Evolutionary conservation across 2,113 vertebrate species (phyloP).

Genomic region (Spea multiplicata): DNA sequence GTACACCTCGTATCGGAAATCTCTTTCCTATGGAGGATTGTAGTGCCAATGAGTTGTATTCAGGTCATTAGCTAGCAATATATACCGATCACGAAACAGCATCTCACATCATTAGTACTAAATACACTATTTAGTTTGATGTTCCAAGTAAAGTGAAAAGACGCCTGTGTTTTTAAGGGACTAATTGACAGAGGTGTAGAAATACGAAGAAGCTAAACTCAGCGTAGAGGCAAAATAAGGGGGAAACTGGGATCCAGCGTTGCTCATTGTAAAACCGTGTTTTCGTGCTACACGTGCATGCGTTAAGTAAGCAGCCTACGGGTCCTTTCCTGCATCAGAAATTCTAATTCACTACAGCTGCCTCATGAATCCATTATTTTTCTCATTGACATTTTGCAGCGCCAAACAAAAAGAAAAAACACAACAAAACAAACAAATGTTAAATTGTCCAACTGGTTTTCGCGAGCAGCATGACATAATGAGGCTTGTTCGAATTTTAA

Average conservation of each 20-base stretch:
- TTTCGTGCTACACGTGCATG: constrained; percentile 48
- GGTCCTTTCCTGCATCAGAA: constrained; percentile 45
- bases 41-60: constrained; percentile 32
- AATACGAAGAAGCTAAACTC: constrained; percentile 48
- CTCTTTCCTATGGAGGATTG: neutral
- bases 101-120: constrained; percentile 49
- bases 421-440: constrained; percentile 42
- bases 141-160: constrained; percentile 50
- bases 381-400: constrained; percentile 47
- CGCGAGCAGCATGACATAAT: constrained; percentile 26
- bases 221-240: constrained; percentile 40
- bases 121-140: constrained; percentile 48
- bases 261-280: constrained; percentile 49
- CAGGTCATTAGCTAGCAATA: constrained; percentile 47
- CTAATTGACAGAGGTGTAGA: constrained; percentile 50
- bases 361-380: constrained; percentile 50
- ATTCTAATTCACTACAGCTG: constrained; percentile 48
- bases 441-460: constrained; percentile 34
- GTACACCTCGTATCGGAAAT: constrained; percentile 3
- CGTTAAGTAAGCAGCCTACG: constrained; percentile 48
- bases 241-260: constrained; percentile 40
- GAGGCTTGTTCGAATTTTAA: constrained; percentile 22
- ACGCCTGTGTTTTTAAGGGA: constrained; percentile 48
- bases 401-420: constrained; percentile 23
- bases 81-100: constrained; percentile 44